Base-by-base conservation (phyloP, 2,797 vertebrate genomes). In the Dallia pectoralis region DNA sequence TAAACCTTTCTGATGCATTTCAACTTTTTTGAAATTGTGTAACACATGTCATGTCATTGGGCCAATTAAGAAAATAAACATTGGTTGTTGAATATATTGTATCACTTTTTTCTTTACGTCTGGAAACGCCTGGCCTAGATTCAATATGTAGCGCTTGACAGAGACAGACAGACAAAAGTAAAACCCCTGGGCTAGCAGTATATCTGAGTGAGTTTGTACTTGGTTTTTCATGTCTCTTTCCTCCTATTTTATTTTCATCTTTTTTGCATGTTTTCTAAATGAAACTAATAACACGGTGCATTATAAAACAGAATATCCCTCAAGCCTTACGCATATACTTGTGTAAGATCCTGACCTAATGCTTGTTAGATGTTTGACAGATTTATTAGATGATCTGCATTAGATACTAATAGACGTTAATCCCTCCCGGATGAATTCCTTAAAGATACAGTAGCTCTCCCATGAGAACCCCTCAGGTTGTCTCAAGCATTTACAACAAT, bases 191-290 rank as follows among this genome's bases (percentile, higher is more conserved):
- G 25, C 14, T 18, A 29, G 27, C 25, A 62, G 3, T 62, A 15
- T 62, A 27, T 19, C 61, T 30, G 61, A 32, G 16, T 19, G 61
- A 18, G 12, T 6, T 63, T 18, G 29, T 30, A 30, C 27, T 32
- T 18, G n/a, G 53, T 56, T 36, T 56, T 36, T 33, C 40, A 14
- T 48, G 15, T 70, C 77, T 40, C 78, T 69, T 61, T 79, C 48
- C 16, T 22, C 12, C 1, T 48, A 67, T n/a, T 53, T 59, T 25
- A 3, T 15, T 79, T 75, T 85, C 74, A 81, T 67, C 78, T 85
- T 82, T 85, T 82, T 81, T 87, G 84, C 86, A 80, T 69, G 74
- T 4, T 33, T 79, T 82, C 73, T 79, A 82, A 84, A 83, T 74
- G 74, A 75, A 71, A 63, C 70, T 71, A 71, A 77, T 73, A 73